phyloP scores from a whole-genome alignment of 2,888 invertebrate genomes.

The Agonopterix heracliana region DNA sequence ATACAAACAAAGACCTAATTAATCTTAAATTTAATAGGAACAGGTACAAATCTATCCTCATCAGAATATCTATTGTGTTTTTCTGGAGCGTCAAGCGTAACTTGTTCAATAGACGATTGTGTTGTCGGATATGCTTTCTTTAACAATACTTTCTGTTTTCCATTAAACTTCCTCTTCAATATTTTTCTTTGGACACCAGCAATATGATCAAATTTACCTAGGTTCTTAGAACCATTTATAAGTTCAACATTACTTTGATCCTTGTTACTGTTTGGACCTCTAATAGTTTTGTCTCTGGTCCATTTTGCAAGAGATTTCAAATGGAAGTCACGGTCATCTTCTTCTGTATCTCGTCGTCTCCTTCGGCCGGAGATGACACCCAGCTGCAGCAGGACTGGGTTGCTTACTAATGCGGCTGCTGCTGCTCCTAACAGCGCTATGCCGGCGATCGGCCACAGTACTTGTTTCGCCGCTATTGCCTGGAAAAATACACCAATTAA shows the following conservation, averaged over 20 bases:
- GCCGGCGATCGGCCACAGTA: conserved; percentile 85
- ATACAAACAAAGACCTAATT: conserved; percentile 1
- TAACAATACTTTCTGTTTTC: conserved; percentile 11
- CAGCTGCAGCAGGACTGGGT: conserved; percentile 86
- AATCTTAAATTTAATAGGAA: conserved; percentile 36
- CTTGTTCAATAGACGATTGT: conserved; percentile 16
- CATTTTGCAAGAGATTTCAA: neutral
- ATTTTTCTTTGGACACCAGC: conserved; percentile 1
- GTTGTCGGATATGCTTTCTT: conserved; percentile 15
- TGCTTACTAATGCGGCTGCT: conserved; percentile 85
- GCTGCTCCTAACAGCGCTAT: conserved; percentile 88
- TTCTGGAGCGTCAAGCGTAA: conserved; percentile 13
- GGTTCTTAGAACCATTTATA: too few relatives aligned
- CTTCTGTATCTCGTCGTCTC: conserved; percentile 65
- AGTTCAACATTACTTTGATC: neutral
- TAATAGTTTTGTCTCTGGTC: neutral
- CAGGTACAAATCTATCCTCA: conserved; percentile 40
- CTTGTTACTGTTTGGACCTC: neutral
- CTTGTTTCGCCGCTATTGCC: conserved; percentile 78
- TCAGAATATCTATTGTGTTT: conserved; percentile 21
- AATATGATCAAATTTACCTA: neutral
- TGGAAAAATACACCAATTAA: conserved; percentile 34
- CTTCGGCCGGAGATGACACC: conserved; percentile 82
- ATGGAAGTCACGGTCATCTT: conserved; percentile 20
- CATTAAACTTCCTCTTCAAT: conserved; percentile 3